These are phyloP conservation scores for Chouioia cunea DNA, from an alignment of 2,888 invertebrate genomes.

Conservation along the genomic window DNA sequence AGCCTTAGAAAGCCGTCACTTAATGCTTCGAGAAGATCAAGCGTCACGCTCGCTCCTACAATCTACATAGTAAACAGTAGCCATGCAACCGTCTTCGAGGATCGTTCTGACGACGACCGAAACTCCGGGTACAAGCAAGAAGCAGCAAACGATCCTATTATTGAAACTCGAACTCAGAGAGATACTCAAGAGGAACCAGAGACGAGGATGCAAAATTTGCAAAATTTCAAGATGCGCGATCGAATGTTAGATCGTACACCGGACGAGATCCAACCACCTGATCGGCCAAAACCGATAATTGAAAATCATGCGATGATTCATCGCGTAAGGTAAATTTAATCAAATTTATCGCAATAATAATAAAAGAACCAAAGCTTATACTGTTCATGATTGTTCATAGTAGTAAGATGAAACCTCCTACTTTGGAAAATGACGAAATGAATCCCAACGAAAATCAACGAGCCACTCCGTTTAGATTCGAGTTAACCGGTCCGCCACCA, in stretches of 20 bases:
- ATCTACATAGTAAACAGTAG: conserved; percentile 39
- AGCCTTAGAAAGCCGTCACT: conserved; percentile 52
- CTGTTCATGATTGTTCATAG: neutral
- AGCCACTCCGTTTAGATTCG: conserved; percentile 71
- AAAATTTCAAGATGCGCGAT: conserved; percentile 59
- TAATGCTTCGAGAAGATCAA: conserved; percentile 32
- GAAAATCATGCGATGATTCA: conserved; percentile 64
- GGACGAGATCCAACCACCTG: conserved; percentile 18
- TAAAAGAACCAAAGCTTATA: neutral
- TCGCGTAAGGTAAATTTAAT: conserved; percentile 58
- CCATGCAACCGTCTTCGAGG: conserved; percentile 25
- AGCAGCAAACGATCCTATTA: neutral
- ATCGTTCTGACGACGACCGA: conserved; percentile 41
- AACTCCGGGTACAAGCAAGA: conserved; percentile 27
- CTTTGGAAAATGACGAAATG: conserved; percentile 8
- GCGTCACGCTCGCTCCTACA: conserved; percentile 33
- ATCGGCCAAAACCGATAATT: conserved; percentile 55
- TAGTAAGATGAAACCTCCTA: conserved; percentile 33
- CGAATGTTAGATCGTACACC: conserved; percentile 51
- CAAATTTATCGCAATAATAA: neutral
- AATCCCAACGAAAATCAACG: conserved; percentile 52
- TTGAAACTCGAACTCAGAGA: conserved; percentile 34
- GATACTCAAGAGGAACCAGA: conserved; percentile 48
- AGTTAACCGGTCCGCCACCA: conserved; percentile 62
- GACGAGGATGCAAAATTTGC: conserved; percentile 56